Conservation (phyloP, 1,140 invertebrate species). For the Dinothrombium tinctorium region DNA sequence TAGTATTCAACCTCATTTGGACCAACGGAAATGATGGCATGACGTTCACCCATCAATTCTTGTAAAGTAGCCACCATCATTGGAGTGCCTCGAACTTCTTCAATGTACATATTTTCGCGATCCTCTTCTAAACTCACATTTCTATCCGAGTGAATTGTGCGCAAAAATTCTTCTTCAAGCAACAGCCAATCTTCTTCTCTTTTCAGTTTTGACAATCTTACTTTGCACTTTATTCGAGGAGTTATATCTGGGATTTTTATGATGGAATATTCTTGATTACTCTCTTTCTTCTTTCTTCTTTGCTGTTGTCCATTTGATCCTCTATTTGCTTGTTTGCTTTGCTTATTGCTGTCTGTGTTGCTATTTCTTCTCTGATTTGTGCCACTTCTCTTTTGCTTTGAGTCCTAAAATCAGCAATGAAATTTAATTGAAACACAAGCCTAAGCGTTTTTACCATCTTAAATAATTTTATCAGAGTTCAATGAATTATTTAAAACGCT, state of each 20-base stretch:
- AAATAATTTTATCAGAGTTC: too few relatives aligned
- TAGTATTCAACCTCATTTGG: conserved; percentile 44
- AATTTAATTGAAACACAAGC: too few relatives aligned
- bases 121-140: background rate
- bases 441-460: too few relatives aligned
- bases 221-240: background rate
- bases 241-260: background rate
- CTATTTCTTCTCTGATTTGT: too few relatives aligned
- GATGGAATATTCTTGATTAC: too few relatives aligned
- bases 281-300: too few relatives aligned
- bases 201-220: background rate
- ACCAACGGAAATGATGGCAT: conserved; percentile 62
- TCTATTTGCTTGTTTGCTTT: too few relatives aligned
- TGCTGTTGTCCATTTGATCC: too few relatives aligned
- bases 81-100: background rate
- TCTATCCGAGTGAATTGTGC: background rate
- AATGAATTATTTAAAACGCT: too few relatives aligned
- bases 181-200: background rate
- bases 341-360: too few relatives aligned
- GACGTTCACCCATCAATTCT: conserved; percentile 64
- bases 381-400: too few relatives aligned
- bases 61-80: conserved; percentile 45
- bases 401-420: too few relatives aligned
- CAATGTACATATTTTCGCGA: background rate
- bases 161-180: conserved; percentile 1